Conservation (phyloP, 92 coral and sea anemone genomes). For the Parazoanthus swiftii region DNA sequence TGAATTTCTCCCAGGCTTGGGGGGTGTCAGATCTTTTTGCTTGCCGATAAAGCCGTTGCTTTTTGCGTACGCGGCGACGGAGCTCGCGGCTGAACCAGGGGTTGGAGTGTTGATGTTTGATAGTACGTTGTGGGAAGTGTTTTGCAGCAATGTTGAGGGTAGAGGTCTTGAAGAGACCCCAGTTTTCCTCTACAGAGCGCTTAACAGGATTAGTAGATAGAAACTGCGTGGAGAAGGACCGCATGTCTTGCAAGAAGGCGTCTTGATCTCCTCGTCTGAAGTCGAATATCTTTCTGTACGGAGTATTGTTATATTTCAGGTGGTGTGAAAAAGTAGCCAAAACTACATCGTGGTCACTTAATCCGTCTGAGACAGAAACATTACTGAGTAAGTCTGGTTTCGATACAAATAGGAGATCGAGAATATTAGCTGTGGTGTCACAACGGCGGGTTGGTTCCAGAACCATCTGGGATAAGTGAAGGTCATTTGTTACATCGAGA, state of each 20-base stretch:
- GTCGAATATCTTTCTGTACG: slow-evolving; percentile 23
- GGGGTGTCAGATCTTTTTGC: not conserved
- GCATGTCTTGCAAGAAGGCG: too few relatives aligned
- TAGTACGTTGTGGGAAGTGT: slow-evolving; percentile 5
- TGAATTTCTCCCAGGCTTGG: slow-evolving; percentile 24
- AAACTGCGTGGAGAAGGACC: too few relatives aligned
- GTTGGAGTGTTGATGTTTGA: slow-evolving; percentile 19
- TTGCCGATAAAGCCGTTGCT: not conserved
- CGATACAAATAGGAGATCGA: too few relatives aligned
- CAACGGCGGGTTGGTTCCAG: too few relatives aligned
- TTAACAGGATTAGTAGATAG: too few relatives aligned
- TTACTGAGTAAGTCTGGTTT: not conserved
- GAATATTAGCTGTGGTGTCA: too few relatives aligned
- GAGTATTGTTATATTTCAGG: slow-evolving; percentile 21
- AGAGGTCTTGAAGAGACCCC: slow-evolving; percentile 13
- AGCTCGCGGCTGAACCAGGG: not conserved
- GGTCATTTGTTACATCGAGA: too few relatives aligned
- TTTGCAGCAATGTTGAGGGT: slow-evolving; percentile 1
- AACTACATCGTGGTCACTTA: slow-evolving; percentile 13
- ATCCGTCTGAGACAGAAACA: not conserved
- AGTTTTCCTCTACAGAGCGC: not conserved
- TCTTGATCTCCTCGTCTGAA: slow-evolving; percentile 21
- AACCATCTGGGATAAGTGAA: too few relatives aligned
- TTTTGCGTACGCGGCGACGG: not conserved
- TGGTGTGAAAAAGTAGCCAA: slow-evolving; percentile 26